Evolutionary conservation across 2,797 vertebrate species (phyloP).

Genomic region (Cheirogaleus major): DNA sequence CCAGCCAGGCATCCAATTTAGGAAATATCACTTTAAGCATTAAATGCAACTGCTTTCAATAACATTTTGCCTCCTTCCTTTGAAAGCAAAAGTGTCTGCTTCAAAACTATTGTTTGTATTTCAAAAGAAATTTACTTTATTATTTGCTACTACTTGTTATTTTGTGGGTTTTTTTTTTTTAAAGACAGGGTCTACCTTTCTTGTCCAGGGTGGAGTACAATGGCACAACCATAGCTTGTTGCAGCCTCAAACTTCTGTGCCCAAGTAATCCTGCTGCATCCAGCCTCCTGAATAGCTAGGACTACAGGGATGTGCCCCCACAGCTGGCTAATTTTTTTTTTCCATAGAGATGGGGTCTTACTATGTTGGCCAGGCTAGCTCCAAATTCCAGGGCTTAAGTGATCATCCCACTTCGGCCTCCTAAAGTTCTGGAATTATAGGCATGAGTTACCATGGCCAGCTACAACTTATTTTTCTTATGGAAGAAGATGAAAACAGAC

Average conservation of each 20-base stretch:
- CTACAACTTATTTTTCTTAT: background rate
- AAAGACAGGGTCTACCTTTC: background rate
- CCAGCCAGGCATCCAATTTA: constrained; percentile 35
- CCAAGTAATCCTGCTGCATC: background rate
- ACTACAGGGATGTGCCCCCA: background rate
- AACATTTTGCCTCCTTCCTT: constrained; percentile 23
- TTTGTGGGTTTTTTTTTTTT: background rate
- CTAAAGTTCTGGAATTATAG: background rate
- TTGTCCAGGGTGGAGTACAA: background rate
- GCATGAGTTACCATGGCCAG: background rate
- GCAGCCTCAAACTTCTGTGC: background rate
- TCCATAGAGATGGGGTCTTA: background rate
- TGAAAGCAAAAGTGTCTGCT: background rate
- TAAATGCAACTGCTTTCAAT: background rate
- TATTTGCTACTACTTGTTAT: background rate
- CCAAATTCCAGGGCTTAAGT: background rate
- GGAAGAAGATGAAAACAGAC: background rate
- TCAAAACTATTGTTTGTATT: background rate
- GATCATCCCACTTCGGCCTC: background rate
- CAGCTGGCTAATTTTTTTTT: background rate
- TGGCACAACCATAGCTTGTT: background rate
- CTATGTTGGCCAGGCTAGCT: background rate
- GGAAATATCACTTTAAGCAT: constrained; percentile 13
- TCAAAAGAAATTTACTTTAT: background rate
- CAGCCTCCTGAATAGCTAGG: background rate